Evolutionary conservation across 1,140 invertebrate genomes (phyloP), one percentile per base, ranked within the genome.

Genomic region (Ceratitis capitata): DNA sequence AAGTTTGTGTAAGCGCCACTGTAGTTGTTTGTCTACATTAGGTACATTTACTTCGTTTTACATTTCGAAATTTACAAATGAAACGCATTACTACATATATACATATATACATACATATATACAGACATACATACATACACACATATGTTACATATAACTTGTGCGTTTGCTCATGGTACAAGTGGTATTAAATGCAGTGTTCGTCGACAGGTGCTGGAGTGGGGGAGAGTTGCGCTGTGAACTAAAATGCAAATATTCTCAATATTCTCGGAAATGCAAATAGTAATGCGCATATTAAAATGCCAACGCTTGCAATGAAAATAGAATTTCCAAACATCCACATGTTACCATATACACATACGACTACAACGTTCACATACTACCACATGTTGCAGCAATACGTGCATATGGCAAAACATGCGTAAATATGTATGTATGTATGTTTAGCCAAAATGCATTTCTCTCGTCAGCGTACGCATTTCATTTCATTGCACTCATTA

Each of bases 401-500:
- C n/a, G n/a, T n/a, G 10, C 6, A 78, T 45, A 42, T 42, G 64
- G 49, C 49, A 32, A 74, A 39, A n/a, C 19, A 16, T 9, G 39
- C 29, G 7, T 14, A 35, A 29, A 29, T 61, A 29, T 61, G 9
- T 6, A 61, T 61, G 26, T 61, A 10, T 64, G 32, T 64, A 32
- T 10, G 61, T 19, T 39, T 23, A 45, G 69, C 9, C 39, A 78
- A 45, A n/a, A 78, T 1, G 69, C 39, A 45, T 23, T 26, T 78
- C n/a, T 45, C 14, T 78, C 45, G 69, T 45, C 69, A 78, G 42
- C 69, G 39, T 16, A 78, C 69, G 69, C n/a, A 78, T 78, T 78
- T 78, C n/a, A 78, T 78, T 78, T 78, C 69, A 78, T 42, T 78
- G 69, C 69, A 42, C 69, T 78, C 69, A 78, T 78, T 78, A 78